Percentiles rank a stretch among this genome's conserved stretches.
These are phyloP conservation scores for Catagonus wagneri DNA, from an alignment of 2,113 vertebrate genomes.

Conservation along the genomic window DNA sequence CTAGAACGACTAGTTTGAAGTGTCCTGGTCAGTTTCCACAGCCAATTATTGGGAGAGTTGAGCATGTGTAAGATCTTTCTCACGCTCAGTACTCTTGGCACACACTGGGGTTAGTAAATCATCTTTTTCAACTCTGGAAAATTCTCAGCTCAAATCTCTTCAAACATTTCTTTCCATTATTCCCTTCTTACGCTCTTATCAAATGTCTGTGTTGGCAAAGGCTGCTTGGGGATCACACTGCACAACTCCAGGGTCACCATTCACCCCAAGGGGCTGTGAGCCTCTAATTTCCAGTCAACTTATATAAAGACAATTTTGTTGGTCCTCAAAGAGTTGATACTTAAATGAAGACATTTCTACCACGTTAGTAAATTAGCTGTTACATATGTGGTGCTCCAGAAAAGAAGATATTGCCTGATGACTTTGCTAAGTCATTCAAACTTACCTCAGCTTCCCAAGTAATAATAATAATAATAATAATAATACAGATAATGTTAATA, in stretches of 20 bases:
- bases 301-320: background rate
- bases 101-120: background rate
- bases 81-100: background rate
- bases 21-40: background rate
- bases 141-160: slow-evolving; percentile 1
- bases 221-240: background rate
- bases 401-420: slow-evolving; percentile 1
- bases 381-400: background rate
- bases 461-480: background rate
- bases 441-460: background rate
- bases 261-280: background rate
- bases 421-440: background rate
- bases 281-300: background rate
- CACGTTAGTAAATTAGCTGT: background rate
- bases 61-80: background rate
- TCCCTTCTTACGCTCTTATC: background rate
- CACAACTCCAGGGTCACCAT: background rate
- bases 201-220: background rate
- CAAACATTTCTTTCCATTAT: background rate
- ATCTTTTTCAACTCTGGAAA: background rate
- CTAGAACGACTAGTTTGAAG: background rate
- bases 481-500: background rate
- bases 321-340: background rate
- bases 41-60: background rate
- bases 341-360: background rate